phyloP scores from a whole-genome alignment of 64 coral and sea anemone genomes.

The Montipora foliosa region DNA sequence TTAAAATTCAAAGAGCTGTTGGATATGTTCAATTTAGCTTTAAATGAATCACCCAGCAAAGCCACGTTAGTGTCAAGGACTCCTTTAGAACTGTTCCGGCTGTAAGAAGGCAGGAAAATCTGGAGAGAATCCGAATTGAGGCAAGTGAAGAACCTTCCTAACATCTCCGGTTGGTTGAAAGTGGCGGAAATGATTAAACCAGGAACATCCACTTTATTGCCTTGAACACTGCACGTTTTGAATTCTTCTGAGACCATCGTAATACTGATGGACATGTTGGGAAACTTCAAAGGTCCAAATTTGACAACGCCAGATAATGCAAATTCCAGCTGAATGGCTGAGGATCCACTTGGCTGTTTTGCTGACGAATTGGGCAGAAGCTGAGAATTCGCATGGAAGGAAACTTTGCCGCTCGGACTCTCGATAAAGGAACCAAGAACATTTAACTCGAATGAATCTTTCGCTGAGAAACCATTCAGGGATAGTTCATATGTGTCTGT shows the following conservation, averaged over 20 bases:
- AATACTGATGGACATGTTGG: neutral
- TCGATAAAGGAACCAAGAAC: neutral
- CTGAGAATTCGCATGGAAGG: neutral
- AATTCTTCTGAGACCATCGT: neutral
- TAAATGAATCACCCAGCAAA: slow-evolving; percentile 4
- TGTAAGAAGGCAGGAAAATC: neutral
- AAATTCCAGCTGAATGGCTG: neutral
- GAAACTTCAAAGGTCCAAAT: slow-evolving; percentile 19
- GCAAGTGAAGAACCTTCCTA: neutral
- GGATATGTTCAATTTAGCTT: neutral
- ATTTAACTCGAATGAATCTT: neutral
- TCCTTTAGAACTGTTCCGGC: neutral
- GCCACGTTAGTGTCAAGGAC: neutral
- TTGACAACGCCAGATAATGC: neutral
- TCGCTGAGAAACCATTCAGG: neutral
- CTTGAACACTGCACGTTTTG: neutral
- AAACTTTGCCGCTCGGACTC: neutral
- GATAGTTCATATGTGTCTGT: neutral
- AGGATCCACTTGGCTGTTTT: neutral
- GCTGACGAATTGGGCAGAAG: neutral
- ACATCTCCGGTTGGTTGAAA: neutral
- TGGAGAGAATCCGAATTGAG: neutral
- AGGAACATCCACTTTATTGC: too few species aligned
- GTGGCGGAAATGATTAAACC: neutral
- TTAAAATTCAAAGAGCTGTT: slow-evolving; percentile 33